Evolutionary conservation across 1,140 invertebrate species (phyloP).

Genomic region (Pollicipes pollicipes): DNA sequence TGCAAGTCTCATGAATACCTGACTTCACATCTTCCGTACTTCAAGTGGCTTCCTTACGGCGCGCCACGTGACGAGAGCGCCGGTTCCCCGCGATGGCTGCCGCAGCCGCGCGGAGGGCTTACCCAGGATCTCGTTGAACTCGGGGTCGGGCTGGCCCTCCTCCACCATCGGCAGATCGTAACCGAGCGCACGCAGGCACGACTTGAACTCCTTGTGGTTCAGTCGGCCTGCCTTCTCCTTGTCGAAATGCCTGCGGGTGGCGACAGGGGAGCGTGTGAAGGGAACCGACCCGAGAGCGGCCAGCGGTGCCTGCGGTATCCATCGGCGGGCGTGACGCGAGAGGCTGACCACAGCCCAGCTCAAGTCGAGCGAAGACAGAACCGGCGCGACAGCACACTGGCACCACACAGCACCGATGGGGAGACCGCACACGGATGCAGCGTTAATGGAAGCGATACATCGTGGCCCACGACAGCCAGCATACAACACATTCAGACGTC

Average conservation of each 20-base stretch:
- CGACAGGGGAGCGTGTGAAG: constrained; percentile 29
- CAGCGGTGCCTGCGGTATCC: not conserved
- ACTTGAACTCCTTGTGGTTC: constrained; percentile 98
- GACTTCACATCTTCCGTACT: too few relatives aligned
- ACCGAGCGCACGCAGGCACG: constrained; percentile 89
- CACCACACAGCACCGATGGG: too few relatives aligned
- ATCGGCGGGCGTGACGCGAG: not conserved
- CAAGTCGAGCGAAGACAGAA: not conserved
- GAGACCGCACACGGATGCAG: too few relatives aligned
- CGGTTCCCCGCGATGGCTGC: too few relatives aligned
- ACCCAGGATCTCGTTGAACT: constrained; percentile 93
- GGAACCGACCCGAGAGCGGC: not conserved
- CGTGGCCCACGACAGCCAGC: too few relatives aligned
- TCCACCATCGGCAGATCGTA: constrained; percentile 99
- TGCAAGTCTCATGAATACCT: too few relatives aligned
- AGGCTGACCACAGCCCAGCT: not conserved
- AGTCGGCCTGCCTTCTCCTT: constrained; percentile 94
- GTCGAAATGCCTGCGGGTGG: constrained; percentile 63
- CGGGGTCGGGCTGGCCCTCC: constrained; percentile 95
- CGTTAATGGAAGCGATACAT: too few relatives aligned
- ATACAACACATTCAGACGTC: too few relatives aligned
- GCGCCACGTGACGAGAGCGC: too few relatives aligned
- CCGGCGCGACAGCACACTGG: too few relatives aligned
- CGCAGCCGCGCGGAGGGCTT: constrained; percentile 24
- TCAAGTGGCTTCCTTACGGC: too few relatives aligned